These are phyloP conservation scores for Anthoscopus minutus DNA, from an alignment of 2,113 vertebrate species.

Conservation along the genomic window DNA sequence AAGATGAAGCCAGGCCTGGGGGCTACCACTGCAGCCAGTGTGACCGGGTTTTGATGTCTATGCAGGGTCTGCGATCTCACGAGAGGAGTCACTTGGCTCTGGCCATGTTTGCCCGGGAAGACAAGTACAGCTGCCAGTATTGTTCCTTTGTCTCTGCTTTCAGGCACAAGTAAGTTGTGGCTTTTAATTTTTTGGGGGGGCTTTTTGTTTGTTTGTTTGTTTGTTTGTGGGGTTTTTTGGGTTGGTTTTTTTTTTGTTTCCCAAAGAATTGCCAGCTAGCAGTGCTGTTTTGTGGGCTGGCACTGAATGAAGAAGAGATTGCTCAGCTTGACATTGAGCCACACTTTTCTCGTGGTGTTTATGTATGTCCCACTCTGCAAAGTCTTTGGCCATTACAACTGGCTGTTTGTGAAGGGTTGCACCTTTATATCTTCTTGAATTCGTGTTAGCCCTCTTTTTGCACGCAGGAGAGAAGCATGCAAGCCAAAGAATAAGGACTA, in stretches of 20 bases:
- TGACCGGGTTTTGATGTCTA: constrained; percentile 96
- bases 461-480: not conserved
- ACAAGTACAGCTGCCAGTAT: constrained; percentile 99
- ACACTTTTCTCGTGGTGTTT: not conserved
- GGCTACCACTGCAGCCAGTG: constrained; percentile 93
- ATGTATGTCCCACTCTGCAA: not conserved
- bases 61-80: constrained; percentile 97
- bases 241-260: not conserved
- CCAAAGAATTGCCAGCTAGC: not conserved
- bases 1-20: constrained; percentile 80
- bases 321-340: not conserved
- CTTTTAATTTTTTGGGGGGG: not conserved
- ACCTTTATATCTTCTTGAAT: not conserved
- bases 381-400: not conserved
- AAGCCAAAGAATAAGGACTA: not conserved
- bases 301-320: not conserved
- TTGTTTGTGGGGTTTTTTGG: too few relatives aligned
- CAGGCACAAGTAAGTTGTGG: constrained; percentile 93
- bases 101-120: constrained; percentile 87
- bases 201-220: not conserved
- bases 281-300: not conserved
- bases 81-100: constrained; percentile 96
- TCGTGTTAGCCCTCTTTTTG: not conserved
- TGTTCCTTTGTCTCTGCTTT: constrained; percentile 97
- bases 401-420: not conserved